Evolutionary conservation across 2,113 vertebrate genomes (phyloP).

Genomic region (Pungitius pungitius): DNA sequence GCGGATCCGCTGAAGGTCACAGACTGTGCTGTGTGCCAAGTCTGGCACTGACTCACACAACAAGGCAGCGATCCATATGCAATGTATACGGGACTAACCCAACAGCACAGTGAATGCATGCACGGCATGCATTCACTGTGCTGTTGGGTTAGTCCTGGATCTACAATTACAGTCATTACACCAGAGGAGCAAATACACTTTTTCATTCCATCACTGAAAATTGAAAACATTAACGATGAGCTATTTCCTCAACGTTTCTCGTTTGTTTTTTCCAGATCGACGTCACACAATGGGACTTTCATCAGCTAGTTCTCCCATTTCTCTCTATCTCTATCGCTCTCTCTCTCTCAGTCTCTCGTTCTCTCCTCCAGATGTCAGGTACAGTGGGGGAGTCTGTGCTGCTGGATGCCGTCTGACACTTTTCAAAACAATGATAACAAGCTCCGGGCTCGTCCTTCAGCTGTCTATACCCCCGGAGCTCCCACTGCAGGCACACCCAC

Average conservation of each 20-base stretch:
- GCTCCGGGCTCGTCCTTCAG: constrained; percentile 69
- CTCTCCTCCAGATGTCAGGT: constrained; percentile 79
- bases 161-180: constrained; percentile 58
- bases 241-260: constrained; percentile 40
- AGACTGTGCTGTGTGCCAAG: constrained; percentile 73
- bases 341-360: neutral
- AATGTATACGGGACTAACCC: constrained; percentile 62
- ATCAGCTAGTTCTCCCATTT: constrained; percentile 21
- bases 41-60: constrained; percentile 74
- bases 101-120: constrained; percentile 46
- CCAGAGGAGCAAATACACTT: constrained; percentile 48
- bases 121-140: too few species aligned
- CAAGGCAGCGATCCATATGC: constrained; percentile 67
- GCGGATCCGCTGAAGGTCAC: constrained; percentile 82
- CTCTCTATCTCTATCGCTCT: neutral
- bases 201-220: constrained; percentile 55
- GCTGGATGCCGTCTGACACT: constrained; percentile 79
- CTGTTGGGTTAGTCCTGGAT: too few species aligned
- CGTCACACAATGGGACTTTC: constrained; percentile 68
- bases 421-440: constrained; percentile 82
- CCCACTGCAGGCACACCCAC: constrained; percentile 48
- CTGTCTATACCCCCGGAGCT: constrained; percentile 54
- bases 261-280: constrained; percentile 62
- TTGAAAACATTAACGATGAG: constrained; percentile 30
- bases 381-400: constrained; percentile 74